phyloP scores from a whole-genome alignment of 2,113 vertebrate species.

The Speoplatyrhinus poulsoni region DNA sequence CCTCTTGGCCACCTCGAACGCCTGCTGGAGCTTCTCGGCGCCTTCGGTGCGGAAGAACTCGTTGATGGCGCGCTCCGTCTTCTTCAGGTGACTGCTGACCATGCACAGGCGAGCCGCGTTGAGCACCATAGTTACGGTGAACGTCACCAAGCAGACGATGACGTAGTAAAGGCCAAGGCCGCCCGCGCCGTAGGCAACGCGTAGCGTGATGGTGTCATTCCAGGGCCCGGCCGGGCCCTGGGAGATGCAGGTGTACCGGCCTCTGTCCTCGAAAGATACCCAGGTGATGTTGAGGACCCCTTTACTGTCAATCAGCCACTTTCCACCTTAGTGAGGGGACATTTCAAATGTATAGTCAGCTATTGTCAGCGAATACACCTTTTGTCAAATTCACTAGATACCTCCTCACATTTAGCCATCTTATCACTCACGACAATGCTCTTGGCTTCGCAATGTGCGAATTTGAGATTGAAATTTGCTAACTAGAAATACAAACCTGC shows the following conservation, averaged over 20 bases:
- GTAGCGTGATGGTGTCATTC: slow-evolving; percentile 84
- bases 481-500: too few relatives aligned
- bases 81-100: slow-evolving; percentile 93
- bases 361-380: too few relatives aligned
- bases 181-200: slow-evolving; percentile 85
- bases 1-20: slow-evolving; percentile 92
- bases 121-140: slow-evolving; percentile 87
- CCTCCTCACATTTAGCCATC: too few relatives aligned
- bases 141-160: slow-evolving; percentile 88
- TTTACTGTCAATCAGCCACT: slow-evolving; percentile 78
- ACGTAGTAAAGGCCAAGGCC: slow-evolving; percentile 92
- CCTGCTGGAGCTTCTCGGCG: slow-evolving; percentile 93
- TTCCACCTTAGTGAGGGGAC: slow-evolving; percentile 72
- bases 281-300: slow-evolving; percentile 86
- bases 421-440: too few relatives aligned
- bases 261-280: slow-evolving; percentile 86
- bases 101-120: slow-evolving; percentile 91
- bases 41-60: slow-evolving; percentile 95
- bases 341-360: neutral
- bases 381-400: too few relatives aligned
- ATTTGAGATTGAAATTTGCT: too few relatives aligned
- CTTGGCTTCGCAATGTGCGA: neutral
- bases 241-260: slow-evolving; percentile 85
- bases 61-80: slow-evolving; percentile 92
- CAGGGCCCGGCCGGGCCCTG: slow-evolving; percentile 27